These are phyloP conservation scores for Abscondita cerata DNA, from an alignment of 2,888 invertebrate genomes.

Conservation along the genomic window DNA sequence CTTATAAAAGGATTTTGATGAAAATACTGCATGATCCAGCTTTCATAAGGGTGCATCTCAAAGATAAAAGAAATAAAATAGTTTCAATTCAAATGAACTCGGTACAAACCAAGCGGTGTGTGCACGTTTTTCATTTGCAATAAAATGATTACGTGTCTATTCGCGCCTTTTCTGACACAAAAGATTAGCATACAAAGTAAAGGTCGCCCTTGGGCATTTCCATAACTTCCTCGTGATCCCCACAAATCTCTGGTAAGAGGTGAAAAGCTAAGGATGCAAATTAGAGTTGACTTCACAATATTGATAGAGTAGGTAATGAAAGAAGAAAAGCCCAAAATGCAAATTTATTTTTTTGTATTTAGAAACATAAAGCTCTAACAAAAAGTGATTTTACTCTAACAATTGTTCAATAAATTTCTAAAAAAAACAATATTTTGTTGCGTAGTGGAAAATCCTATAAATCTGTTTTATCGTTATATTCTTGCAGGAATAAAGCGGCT, in stretches of 20 bases:
- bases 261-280: constrained; percentile 38
- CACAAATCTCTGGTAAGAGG: constrained; percentile 33
- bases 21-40: constrained; percentile 11
- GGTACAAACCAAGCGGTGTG: constrained; percentile 24
- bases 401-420: no score
- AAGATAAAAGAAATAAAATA: constrained; percentile 26
- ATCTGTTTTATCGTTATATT: no score
- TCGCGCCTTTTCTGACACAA: constrained; percentile 24
- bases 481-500: no score
- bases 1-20: neutral
- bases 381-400: no score
- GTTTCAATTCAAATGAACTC: constrained; percentile 32
- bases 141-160: constrained; percentile 48
- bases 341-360: constrained; percentile 9
- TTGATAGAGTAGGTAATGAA: constrained; percentile 22
- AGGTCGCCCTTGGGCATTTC: constrained; percentile 42
- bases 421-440: no score
- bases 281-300: constrained; percentile 30
- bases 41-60: constrained; percentile 24
- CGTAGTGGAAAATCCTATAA: no score
- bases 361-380: neutral
- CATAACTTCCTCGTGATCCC: constrained; percentile 36
- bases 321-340: constrained; percentile 14
- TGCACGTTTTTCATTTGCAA: constrained; percentile 48
- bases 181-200: constrained; percentile 45